Conservation (phyloP, 2,888 invertebrate genomes). For the Eledona agricola region DNA sequence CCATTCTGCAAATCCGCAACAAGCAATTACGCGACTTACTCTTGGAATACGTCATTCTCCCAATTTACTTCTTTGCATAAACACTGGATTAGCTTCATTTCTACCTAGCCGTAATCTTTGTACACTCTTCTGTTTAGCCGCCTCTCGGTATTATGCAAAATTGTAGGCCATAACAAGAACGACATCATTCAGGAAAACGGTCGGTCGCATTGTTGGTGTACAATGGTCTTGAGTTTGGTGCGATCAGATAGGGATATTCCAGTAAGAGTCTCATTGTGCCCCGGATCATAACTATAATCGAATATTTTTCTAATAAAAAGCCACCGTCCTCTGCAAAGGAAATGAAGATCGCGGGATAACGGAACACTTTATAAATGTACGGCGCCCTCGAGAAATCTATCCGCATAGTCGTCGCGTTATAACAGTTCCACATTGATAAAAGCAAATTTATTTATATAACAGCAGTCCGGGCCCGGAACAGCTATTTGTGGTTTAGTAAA, state of each 20-base stretch:
- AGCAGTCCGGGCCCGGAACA: constrained; percentile 35
- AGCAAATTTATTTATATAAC: constrained; percentile 44
- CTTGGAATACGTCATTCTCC: constrained; percentile 7
- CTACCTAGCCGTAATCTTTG: constrained; percentile 34
- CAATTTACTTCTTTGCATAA: constrained; percentile 4
- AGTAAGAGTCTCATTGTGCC: constrained; percentile 40
- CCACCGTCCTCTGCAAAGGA: constrained; percentile 37
- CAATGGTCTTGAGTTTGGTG: constrained; percentile 39
- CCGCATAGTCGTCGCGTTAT: constrained; percentile 42
- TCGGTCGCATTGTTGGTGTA: constrained; percentile 39
- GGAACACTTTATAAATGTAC: constrained; percentile 47
- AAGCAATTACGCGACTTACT: constrained; percentile 19
- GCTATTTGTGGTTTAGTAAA: constrained; percentile 28
- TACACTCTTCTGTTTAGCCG: constrained; percentile 42
- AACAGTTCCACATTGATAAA: constrained; percentile 43
- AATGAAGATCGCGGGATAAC: constrained; percentile 46
- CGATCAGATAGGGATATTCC: constrained; percentile 38
- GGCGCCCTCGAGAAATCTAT: constrained; percentile 49
- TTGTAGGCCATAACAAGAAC: constrained; percentile 45
- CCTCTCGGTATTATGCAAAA: constrained; percentile 49
- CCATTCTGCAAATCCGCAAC: constrained; percentile 16
- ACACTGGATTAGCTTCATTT: background rate
- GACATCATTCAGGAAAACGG: constrained; percentile 43
- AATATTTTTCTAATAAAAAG: constrained; percentile 36
- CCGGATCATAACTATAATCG: constrained; percentile 38